A percentile compares a stretch with the other conserved stretches of the same genome.
These are phyloP conservation scores for Oreohelix idahoensis DNA, from an alignment of 1,140 invertebrate genomes.

Conservation along the genomic window DNA sequence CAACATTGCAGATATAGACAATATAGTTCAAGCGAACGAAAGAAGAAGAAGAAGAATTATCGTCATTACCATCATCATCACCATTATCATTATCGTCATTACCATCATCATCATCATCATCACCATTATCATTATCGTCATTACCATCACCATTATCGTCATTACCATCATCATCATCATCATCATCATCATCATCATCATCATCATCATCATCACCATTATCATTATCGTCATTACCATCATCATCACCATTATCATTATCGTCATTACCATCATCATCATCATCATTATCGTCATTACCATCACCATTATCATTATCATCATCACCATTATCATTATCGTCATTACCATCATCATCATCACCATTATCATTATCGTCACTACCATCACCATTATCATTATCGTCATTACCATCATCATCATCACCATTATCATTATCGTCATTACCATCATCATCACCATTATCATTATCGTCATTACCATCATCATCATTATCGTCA, in stretches of 20 bases:
- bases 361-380: constrained; percentile 11
- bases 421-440: background rate
- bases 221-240: background rate
- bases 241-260: constrained; percentile 17
- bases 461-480: background rate
- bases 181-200: constrained; percentile 16
- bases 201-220: constrained; percentile 14
- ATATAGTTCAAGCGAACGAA: too few species aligned
- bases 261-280: constrained; percentile 6
- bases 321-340: constrained; percentile 3
- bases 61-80: constrained; percentile 16
- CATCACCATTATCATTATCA: constrained; percentile 22
- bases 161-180: constrained; percentile 9
- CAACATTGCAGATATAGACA: too few species aligned
- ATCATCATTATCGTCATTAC: constrained; percentile 9
- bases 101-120: constrained; percentile 13
- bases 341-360: constrained; percentile 22
- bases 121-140: constrained; percentile 10
- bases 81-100: constrained; percentile 8
- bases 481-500: background rate
- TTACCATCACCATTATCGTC: background rate
- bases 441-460: background rate
- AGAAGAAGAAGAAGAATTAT: too few species aligned
- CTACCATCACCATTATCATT: background rate
- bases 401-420: background rate